Percentiles rank a stretch among this genome's conserved stretches.
Conservation (phyloP, 30 jellyfish, hydroid and myxozoan genomes). For the Pelagia noctiluca region DNA sequence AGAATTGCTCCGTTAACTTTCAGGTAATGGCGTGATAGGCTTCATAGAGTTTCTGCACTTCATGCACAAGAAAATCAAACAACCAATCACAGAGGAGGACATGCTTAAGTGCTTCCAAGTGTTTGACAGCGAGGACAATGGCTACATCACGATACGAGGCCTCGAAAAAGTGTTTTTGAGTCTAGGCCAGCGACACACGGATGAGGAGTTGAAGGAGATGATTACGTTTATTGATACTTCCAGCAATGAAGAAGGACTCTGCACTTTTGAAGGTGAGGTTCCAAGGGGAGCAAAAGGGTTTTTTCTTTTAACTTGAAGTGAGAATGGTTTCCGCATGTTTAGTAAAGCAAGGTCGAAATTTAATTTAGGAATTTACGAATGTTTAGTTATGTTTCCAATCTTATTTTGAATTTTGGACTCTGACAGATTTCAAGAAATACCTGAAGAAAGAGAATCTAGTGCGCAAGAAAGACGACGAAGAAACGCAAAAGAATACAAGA, state of each 20-base stretch:
- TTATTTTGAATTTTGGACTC: too few relatives aligned
- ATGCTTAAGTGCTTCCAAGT: constrained; percentile 51
- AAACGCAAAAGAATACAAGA: background rate
- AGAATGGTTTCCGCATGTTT: too few relatives aligned
- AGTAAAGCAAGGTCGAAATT: too few relatives aligned
- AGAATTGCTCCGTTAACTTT: background rate
- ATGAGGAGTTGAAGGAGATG: constrained; percentile 67
- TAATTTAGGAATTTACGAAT: too few relatives aligned
- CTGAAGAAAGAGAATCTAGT: constrained; percentile 39
- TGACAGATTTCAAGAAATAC: constrained; percentile 26
- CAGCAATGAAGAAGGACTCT: constrained; percentile 61
- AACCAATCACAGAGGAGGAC: constrained; percentile 64
- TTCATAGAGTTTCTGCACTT: constrained; percentile 68
- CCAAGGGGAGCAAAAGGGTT: too few relatives aligned
- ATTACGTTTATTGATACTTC: constrained; percentile 37
- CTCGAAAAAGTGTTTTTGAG: constrained; percentile 63
- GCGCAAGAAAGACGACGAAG: constrained; percentile 51
- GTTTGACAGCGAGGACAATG: constrained; percentile 51
- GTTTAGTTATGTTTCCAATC: too few relatives aligned
- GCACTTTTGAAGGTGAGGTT: constrained; percentile 42
- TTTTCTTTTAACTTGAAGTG: too few relatives aligned
- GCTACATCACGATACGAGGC: constrained; percentile 68
- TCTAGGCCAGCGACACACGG: constrained; percentile 57
- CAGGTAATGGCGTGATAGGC: constrained; percentile 68
- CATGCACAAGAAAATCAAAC: constrained; percentile 59